Base-by-base conservation (phyloP, 2,113 vertebrate genomes). In the Serinus canaria region DNA sequence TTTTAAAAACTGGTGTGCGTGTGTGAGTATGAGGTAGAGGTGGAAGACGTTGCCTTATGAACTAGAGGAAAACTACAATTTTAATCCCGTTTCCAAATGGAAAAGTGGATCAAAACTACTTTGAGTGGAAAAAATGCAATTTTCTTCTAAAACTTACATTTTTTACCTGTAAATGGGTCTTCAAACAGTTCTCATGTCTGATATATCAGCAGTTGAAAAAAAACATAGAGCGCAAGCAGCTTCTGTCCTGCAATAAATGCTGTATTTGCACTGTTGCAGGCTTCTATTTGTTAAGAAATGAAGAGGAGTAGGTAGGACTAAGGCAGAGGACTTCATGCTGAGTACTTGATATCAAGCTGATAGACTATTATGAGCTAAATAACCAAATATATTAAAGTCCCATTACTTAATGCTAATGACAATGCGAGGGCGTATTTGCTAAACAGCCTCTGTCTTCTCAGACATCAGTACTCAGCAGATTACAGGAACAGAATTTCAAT, bases 311-410 rank as follows among this genome's bases (percentile, higher is more conserved):
- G 46, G 68, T 86, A 80, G 53, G 53, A 78, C 50, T 59, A 55
- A 62, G 46, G 53, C 84, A 58, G 72, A 90, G 25, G 56, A 50
- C 72, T 89, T 88, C 92, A 87, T 12, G 17, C 92, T 94, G 93
- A 96, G 64, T 73, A 92, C 77, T 80, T 95, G 53, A 92, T 97
- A 62, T 92, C 93, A 96, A 96, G 67, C 55, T 89, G 92, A 97
- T 73, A 66, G 79, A 97, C 90, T 94, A 89, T 59, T 84, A 79
- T 88, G 49, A 94, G 95, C 92, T 77, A 97, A 96, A 96, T 81
- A 88, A 90, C 93, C 79, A 97, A 95, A 96, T 77, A 88, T 92
- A 96, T 96, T 97, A 97, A 98, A 96, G 73, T 72, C 63, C 56
- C 69, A 92, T 91, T 96, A 90, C 81, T 96, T 97, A 95, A 92